Evolutionary conservation across 1,140 invertebrate species (phyloP), one percentile per base, ranked within the genome.

Genomic region (Drosophila rhopaloa): DNA sequence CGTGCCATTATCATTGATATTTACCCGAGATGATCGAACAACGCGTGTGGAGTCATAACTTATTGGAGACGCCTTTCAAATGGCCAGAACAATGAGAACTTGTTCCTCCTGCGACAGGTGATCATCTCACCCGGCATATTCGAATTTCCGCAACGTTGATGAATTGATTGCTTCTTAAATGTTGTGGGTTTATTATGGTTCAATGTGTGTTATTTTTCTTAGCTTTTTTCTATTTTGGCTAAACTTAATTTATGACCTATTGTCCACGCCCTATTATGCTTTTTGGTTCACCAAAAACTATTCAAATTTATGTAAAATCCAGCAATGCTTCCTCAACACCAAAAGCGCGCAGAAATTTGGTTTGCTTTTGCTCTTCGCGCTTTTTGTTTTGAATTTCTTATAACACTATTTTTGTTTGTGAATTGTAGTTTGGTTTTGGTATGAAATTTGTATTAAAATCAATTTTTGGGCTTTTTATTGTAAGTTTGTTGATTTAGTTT

Each of bases 31-130:
- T 51, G 29, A 24, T 27, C 38, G 38, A 50, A 53, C 51, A 68
- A 56, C 51, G 53, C 50, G 41, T 16, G 16, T n/a, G 32, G 11
- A 37, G 63, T 24, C 73, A 66, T 79, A 79, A 65, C 55, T 77
- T 62, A 77, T 59, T 76, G 38, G 47, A 80, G 74, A 58, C 59
- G 54, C 76, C 59, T 68, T 79, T 59, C 67, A 56, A 71, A 53
- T 46, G 32, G 37, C 6, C 35, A 79, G 76, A 88, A 79, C 83
- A 86, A 86, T 86, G 76, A 86, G 79, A 88, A 86, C 83, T 86
- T 66, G 83, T 86, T 86, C 83, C 83, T 86, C 46, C 50, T 37
- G 46, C 68, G 35, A 67, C 65, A 72, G 68, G 66, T 71, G 68
- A 19, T 29, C 56, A 48, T 38, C 41, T 50, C n/a, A 40, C 38